Evolutionary conservation across 2,797 vertebrate genomes (phyloP).

Genomic region (Chelidonichthys spinosus): DNA sequence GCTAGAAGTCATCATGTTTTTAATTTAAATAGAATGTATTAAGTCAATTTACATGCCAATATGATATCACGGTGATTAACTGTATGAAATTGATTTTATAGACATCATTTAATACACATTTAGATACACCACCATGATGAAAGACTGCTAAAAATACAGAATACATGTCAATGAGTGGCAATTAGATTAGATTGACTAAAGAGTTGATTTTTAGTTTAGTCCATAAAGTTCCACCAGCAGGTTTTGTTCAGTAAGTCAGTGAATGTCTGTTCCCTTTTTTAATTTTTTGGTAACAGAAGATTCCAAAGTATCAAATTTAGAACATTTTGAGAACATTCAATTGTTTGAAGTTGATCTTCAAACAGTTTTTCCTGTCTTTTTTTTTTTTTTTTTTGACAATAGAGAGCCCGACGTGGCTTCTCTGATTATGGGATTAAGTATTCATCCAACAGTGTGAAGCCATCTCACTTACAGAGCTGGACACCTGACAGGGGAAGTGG

Average conservation of each 20-base stretch:
- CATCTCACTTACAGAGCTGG: constrained; percentile 63
- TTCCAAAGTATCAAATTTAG: constrained; percentile 41
- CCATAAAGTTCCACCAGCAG: constrained; percentile 7
- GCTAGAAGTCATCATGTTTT: no score
- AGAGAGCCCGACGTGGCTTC: constrained; percentile 41
- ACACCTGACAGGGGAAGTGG: constrained; percentile 65
- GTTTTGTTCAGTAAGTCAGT: constrained; percentile 18
- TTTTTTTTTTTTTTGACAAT: constrained; percentile 43
- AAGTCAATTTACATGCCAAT: no score
- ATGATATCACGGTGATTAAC: not conserved
- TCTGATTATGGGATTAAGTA: constrained; percentile 57
- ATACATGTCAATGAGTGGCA: not conserved
- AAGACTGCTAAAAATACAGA: constrained; percentile 1
- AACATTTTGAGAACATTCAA: constrained; percentile 31
- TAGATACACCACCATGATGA: not conserved
- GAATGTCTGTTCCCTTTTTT: constrained; percentile 1
- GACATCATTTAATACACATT: not conserved
- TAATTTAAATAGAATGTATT: no score
- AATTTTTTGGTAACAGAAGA: constrained; percentile 13
- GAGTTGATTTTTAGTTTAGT: not conserved
- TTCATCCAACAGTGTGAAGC: constrained; percentile 48
- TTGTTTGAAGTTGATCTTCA: constrained; percentile 43
- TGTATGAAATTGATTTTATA: constrained; percentile 3
- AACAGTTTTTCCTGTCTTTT: no score
- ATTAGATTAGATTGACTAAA: constrained; percentile 5